Conservation (phyloP, 2,113 vertebrate genomes). For the Neogobius melanostomus region DNA sequence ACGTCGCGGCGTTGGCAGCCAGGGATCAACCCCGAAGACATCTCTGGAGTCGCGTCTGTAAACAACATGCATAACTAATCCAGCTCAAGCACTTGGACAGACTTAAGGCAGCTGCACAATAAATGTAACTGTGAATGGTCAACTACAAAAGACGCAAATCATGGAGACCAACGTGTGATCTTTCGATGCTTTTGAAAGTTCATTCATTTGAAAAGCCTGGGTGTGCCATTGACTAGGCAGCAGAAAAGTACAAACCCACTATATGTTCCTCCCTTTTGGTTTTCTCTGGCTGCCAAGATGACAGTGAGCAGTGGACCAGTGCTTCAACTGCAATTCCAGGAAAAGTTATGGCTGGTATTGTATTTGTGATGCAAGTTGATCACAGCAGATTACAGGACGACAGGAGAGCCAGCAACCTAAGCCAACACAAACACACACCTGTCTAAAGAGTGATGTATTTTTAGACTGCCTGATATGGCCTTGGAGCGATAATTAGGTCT, state of each 20-base stretch:
- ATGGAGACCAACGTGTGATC: not conserved
- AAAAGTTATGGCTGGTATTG: not conserved
- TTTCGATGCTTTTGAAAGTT: not conserved
- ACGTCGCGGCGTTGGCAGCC: constrained; percentile 36
- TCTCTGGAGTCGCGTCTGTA: not conserved
- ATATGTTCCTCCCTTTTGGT: not conserved
- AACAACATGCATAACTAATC: constrained; percentile 3
- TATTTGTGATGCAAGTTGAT: not conserved
- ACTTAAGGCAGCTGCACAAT: not conserved
- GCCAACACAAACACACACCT: not conserved
- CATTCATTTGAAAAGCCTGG: not conserved
- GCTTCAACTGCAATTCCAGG: not conserved
- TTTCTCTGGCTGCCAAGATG: not conserved
- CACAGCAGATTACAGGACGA: constrained; percentile 5
- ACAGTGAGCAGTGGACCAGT: not conserved
- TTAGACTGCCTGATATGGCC: not conserved
- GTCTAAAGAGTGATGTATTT: not conserved
- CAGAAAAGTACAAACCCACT: constrained; percentile 2
- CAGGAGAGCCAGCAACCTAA: constrained; percentile 32
- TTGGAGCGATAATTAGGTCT: not conserved
- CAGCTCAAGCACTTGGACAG: not conserved
- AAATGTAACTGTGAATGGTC: not conserved
- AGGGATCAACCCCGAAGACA: constrained; percentile 4
- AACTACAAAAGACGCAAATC: not conserved
- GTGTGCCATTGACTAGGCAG: not conserved